Base-by-base conservation (phyloP, 2,113 vertebrate species). In the Meleagris gallopavo region DNA sequence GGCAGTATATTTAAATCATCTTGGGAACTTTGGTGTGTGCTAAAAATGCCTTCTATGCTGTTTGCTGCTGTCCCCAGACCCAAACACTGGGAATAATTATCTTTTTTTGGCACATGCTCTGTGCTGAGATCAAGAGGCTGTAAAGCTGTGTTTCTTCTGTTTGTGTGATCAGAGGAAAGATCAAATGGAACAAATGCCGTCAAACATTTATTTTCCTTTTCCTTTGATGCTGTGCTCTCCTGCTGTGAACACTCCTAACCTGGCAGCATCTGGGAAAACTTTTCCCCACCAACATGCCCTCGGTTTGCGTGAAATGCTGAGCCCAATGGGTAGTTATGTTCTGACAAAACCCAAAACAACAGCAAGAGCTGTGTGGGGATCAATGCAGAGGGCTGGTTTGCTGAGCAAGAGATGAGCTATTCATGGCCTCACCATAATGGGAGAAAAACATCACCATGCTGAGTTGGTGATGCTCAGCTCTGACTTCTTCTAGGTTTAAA, bases 81-180 rank as follows among this genome's bases (percentile, higher is more conserved):
- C 83, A 91, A 45, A 89, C 79, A 64, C 19, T 83, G 91, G 74
- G 52, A 88, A 81, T 93, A 86, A 94, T 88, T 91, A 64, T 88
- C 61, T 88, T 88, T 86, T 78, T 78, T 88, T 88, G 66, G 55
- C 76, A 86, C 38, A 6, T 34, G 45, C 61, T 83, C 79, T 54
- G 14, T n/a, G 32, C 10, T n/a, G 55, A 83, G 79, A 93, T 71
- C 67, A 91, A 93, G 94, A 78, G 52, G 48, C 65, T 75, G 65
- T 71, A 2, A 5, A 83, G 46, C n/a, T 65, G 18, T 34, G 7
- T 54, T 86, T 76, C 72, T 89, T 83, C 71, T 75, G 48, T 93
- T 95, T 95, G 73, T 2, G 0, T 71, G 80, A 65, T 58, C 40
- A 43, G 27, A 82, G 65, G 52, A 78, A 86, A 93, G 72, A 88